A percentile compares a stretch with the other conserved stretches of the same genome.
These are phyloP conservation scores for Polyodon spathula DNA, from an alignment of 2,113 vertebrate species.

Conservation along the genomic window DNA sequence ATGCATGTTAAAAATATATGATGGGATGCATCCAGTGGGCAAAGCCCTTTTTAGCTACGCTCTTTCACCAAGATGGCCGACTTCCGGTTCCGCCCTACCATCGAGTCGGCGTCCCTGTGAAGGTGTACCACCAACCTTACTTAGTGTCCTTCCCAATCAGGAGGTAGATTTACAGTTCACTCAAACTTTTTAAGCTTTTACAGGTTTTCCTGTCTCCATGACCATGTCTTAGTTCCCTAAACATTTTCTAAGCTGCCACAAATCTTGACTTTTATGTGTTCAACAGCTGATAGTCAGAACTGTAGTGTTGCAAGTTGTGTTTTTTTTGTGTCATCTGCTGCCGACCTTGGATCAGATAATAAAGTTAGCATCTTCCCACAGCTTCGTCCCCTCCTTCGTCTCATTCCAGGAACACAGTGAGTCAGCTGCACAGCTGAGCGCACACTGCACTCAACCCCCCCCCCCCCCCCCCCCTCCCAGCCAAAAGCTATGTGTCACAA, in stretches of 20 bases:
- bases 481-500: slow-evolving; percentile 38
- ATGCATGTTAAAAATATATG: too few species aligned
- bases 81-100: too few species aligned
- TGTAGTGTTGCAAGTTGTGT: slow-evolving; percentile 58
- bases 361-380: slow-evolving; percentile 74
- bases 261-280: slow-evolving; percentile 49
- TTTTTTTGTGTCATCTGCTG: slow-evolving; percentile 78
- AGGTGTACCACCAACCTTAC: too few species aligned
- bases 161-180: too few species aligned
- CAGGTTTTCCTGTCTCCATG: slow-evolving; percentile 14
- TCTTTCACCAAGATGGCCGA: too few species aligned
- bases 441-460: slow-evolving; percentile 43
- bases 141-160: too few species aligned
- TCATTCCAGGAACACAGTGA: slow-evolving; percentile 71
- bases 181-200: too few species aligned
- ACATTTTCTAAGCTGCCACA: slow-evolving; percentile 30
- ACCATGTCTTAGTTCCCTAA: slow-evolving; percentile 42
- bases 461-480: slow-evolving; percentile 41
- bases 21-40: too few species aligned
- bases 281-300: slow-evolving; percentile 64
- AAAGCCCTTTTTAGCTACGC: too few species aligned
- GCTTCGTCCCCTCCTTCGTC: slow-evolving; percentile 62
- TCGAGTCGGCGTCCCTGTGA: too few species aligned
- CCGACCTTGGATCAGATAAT: slow-evolving; percentile 75
- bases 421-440: slow-evolving; percentile 66